phyloP scores from a whole-genome alignment of 2,113 vertebrate species.

The Sinocyclocheilus anshuiensis region DNA sequence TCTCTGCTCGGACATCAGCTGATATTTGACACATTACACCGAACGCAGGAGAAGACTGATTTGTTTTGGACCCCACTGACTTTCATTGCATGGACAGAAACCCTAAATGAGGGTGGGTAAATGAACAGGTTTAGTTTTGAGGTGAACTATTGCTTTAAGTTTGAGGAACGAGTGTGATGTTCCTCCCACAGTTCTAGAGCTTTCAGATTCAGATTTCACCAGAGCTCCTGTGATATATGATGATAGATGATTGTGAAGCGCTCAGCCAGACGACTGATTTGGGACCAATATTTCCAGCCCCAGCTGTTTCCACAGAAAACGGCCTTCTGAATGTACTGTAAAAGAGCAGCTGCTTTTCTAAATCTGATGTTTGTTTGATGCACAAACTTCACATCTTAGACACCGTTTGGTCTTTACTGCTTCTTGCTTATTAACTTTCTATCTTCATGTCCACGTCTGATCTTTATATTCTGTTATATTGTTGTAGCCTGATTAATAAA shows the following conservation, averaged over 20 bases:
- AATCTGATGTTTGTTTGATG: conserved; percentile 52
- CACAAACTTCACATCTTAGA: conserved; percentile 10
- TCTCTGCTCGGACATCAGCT: not conserved
- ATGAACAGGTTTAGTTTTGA: not conserved
- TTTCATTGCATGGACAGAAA: not conserved
- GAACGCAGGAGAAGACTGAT: not conserved
- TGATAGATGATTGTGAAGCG: conserved; percentile 41
- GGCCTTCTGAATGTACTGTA: not conserved
- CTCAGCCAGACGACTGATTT: conserved; percentile 45
- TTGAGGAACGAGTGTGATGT: not conserved
- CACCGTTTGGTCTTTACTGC: not conserved
- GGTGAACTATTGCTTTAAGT: not conserved
- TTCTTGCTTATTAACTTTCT: too few relatives aligned
- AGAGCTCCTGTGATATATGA: conserved; percentile 43
- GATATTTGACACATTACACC: not conserved
- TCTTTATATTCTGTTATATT: too few relatives aligned
- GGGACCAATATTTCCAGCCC: conserved; percentile 57
- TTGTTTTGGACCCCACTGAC: not conserved
- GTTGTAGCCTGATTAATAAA: too few relatives aligned
- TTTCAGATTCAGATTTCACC: conserved; percentile 21
- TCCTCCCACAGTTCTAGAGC: too few relatives aligned
- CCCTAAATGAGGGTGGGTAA: not conserved
- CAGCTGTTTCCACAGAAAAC: conserved; percentile 46
- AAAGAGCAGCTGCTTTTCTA: conserved; percentile 38
- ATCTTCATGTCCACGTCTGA: too few relatives aligned